phyloP scores from a whole-genome alignment of 2,113 vertebrate species.

The Climacteris rufus region DNA sequence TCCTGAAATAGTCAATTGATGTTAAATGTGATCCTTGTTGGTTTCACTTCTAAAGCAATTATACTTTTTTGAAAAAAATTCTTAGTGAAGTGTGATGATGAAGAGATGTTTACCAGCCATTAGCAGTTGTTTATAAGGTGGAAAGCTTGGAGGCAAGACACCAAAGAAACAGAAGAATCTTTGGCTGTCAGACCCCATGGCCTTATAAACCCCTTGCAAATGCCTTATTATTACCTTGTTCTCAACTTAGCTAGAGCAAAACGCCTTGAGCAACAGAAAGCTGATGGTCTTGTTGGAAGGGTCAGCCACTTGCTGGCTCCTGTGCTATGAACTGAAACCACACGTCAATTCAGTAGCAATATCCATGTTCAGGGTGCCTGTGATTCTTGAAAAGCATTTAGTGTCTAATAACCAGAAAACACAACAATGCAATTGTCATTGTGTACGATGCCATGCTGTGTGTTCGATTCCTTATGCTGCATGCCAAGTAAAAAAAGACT shows the following conservation, averaged over 20 bases:
- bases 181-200: slow-evolving; percentile 30
- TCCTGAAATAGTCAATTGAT: background rate
- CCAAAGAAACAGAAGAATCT: slow-evolving; percentile 36
- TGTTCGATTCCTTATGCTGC: slow-evolving; percentile 57
- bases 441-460: slow-evolving; percentile 32
- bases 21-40: background rate
- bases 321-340: slow-evolving; percentile 7
- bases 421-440: slow-evolving; percentile 61
- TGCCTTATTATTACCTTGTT: slow-evolving; percentile 69
- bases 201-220: slow-evolving; percentile 59
- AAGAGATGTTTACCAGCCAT: slow-evolving; percentile 62
- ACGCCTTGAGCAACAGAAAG: slow-evolving; percentile 47
- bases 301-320: slow-evolving; percentile 11
- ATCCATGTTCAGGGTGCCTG: slow-evolving; percentile 69
- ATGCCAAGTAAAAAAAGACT: slow-evolving; percentile 49
- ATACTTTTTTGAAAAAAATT: slow-evolving; percentile 10
- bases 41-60: slow-evolving; percentile 56
- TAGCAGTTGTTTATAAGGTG: slow-evolving; percentile 62
- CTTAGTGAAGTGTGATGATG: background rate
- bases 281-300: slow-evolving; percentile 21
- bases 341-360: slow-evolving; percentile 64
- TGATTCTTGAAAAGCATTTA: slow-evolving; percentile 69
- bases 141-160: slow-evolving; percentile 41
- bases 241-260: slow-evolving; percentile 59
- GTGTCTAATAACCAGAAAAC: slow-evolving; percentile 62